Evolutionary conservation across 1,140 invertebrate species (phyloP), one percentile per base, ranked within the genome.

Genomic region (Platorchestia sp.): DNA sequence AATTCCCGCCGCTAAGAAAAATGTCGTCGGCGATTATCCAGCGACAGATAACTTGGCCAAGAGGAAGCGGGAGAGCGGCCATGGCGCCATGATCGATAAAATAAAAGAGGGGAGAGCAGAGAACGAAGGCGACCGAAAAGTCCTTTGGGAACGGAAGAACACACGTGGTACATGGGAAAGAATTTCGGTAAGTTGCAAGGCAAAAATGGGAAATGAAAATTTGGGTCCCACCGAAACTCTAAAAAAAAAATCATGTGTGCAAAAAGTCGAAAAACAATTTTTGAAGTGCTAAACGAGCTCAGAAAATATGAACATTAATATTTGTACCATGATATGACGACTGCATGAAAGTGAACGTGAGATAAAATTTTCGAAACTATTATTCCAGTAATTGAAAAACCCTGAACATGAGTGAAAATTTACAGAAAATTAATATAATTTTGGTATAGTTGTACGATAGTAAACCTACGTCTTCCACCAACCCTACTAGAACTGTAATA

Each of bases 1-100:
- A 93, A 47, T 93, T 93, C 44, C 41, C 7, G 7, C 43, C 44
- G 91, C 36, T 45, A 42, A 93, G 89, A 93, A 93, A 93, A 93
- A 47, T 93, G 91, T 93, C 91, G 91, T 3, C 41, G 45, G 45
- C 91, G 91, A 93, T 93, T 93, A 93, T 93, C 91, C 91, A 47
- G 44, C 91, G 91, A 47, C 89, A 93, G 91, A 93, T 93, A 93
- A 45, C 43, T 44, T 44, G 91, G 41, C 91, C 41, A 40, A 44
- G 45, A 45, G 91, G 91, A 47, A 93, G 91, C 45, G 45, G 91
- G 40, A 93, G 45, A 91, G 89, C 36, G 53, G 36, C 53, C 53
- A 75, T 75, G 7, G 86, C 7, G 87, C 43, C 43, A 16, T 42
- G 87, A 89, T 42, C 41, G 87, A 89, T 89, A 89, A 41, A 89